These are phyloP conservation scores for Drosophila anomalata DNA, from an alignment of 2,888 invertebrate genomes.

Conservation along the genomic window DNA sequence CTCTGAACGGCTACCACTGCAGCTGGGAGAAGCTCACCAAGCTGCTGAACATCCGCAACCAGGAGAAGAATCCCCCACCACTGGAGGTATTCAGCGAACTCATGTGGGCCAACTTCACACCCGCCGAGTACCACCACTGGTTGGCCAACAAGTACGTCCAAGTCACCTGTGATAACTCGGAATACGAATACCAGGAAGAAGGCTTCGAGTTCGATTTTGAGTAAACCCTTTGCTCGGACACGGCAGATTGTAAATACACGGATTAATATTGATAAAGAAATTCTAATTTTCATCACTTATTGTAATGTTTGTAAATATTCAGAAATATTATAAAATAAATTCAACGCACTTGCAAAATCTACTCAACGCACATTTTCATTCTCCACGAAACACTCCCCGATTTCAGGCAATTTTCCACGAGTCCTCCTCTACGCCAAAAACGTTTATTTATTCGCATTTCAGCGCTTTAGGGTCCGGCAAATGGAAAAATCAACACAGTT, in stretches of 20 bases:
- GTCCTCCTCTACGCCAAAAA: slow-evolving; percentile 1
- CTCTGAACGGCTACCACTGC: slow-evolving; percentile 60
- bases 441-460: slow-evolving; percentile 66
- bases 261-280: slow-evolving; percentile 5
- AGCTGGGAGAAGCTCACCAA: slow-evolving; percentile 53
- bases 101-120: slow-evolving; percentile 54
- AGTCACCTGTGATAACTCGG: slow-evolving; percentile 58
- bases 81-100: slow-evolving; percentile 59
- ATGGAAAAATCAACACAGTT: slow-evolving; percentile 79
- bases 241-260: slow-evolving; percentile 37
- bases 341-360: slow-evolving; percentile 34
- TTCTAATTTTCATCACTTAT: slow-evolving; percentile 15
- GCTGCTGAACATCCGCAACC: slow-evolving; percentile 46
- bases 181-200: slow-evolving; percentile 69
- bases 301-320: slow-evolving; percentile 50
- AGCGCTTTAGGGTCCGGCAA: slow-evolving; percentile 74
- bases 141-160: slow-evolving; percentile 43
- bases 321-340: slow-evolving; percentile 53
- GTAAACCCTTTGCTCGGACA: slow-evolving; percentile 9
- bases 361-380: slow-evolving; percentile 35
- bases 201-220: slow-evolving; percentile 69
- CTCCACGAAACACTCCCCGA: slow-evolving; percentile 3
- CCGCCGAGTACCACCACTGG: slow-evolving; percentile 50
- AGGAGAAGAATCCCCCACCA: slow-evolving; percentile 41
- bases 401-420: slow-evolving; percentile 42